These are phyloP conservation scores for Cossypha caffra DNA, from an alignment of 2,797 vertebrate species.

Conservation along the genomic window DNA sequence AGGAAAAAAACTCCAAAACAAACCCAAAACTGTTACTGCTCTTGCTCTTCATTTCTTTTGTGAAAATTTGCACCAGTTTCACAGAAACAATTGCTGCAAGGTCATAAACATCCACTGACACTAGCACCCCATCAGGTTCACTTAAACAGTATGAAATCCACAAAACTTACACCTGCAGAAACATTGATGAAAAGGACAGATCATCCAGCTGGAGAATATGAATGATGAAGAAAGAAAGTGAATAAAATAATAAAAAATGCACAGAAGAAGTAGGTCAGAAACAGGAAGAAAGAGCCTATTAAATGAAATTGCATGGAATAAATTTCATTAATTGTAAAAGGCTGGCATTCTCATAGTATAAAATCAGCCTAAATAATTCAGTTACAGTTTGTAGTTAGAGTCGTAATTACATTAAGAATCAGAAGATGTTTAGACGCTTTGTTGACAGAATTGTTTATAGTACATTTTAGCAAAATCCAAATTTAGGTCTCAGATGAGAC, in stretches of 20 bases:
- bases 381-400: neutral
- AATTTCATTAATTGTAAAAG: neutral
- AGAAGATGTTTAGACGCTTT: neutral
- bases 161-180: neutral
- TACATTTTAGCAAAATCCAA: neutral
- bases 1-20: rapidly evolving
- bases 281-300: neutral
- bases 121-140: neutral
- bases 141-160: neutral
- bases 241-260: neutral
- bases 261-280: neutral
- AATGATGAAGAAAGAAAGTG: neutral
- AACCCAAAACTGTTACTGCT: neutral
- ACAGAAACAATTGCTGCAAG: neutral
- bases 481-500: neutral
- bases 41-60: neutral
- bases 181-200: neutral
- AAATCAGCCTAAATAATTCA: neutral
- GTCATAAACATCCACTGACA: neutral
- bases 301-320: neutral
- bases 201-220: neutral
- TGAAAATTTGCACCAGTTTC: neutral
- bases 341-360: neutral
- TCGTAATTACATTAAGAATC: neutral
- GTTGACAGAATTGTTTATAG: neutral